phyloP scores from a whole-genome alignment of 2,888 invertebrate species.

The Cenopis cana region DNA sequence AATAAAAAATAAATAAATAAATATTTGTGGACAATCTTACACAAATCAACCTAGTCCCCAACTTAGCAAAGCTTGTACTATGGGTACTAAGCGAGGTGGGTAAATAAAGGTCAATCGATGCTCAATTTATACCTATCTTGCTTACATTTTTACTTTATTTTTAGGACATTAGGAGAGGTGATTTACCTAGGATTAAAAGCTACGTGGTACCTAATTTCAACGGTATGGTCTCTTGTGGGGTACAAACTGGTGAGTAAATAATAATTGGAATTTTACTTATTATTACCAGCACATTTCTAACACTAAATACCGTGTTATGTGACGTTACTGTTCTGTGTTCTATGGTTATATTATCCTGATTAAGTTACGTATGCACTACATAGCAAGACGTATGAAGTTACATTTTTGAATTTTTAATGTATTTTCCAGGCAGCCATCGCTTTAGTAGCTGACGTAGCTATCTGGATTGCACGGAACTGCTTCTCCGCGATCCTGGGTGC shows the following conservation, averaged over 20 bases:
- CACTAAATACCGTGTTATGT: no score
- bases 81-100: no score
- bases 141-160: neutral
- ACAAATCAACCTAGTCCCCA: no score
- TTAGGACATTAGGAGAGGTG: constrained; percentile 43
- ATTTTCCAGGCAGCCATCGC: constrained; percentile 48
- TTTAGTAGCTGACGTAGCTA: constrained; percentile 41
- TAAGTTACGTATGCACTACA: no score
- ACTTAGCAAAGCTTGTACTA: no score
- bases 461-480: constrained; percentile 45
- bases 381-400: no score
- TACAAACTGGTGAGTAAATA: constrained; percentile 47
- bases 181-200: constrained; percentile 40
- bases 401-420: neutral
- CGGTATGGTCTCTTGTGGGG: constrained; percentile 42
- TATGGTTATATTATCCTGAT: no score
- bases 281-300: no score
- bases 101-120: neutral
- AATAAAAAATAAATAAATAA: no score
- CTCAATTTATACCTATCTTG: neutral
- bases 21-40: no score
- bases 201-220: constrained; percentile 40
- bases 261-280: neutral
- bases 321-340: no score
- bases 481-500: constrained; percentile 46